Percentiles rank a stretch among this genome's conserved stretches.
These are phyloP conservation scores for Coptodon rendalli DNA, from an alignment of 2,113 vertebrate species.

Conservation along the genomic window DNA sequence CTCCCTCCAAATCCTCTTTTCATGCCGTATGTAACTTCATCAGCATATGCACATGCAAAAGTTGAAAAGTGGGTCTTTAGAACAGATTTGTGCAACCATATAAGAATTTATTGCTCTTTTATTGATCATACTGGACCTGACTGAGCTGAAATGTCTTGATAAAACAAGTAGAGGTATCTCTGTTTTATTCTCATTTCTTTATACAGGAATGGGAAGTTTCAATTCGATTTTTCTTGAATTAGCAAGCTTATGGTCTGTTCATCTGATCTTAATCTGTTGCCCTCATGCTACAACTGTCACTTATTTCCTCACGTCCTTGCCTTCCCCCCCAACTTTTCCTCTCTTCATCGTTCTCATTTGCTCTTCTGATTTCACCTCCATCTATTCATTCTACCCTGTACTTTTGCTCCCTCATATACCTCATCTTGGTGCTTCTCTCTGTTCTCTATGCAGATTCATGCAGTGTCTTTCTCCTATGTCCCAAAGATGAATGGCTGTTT, in stretches of 20 bases:
- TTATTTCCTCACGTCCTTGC: neutral
- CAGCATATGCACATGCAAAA: neutral
- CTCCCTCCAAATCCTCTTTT: neutral
- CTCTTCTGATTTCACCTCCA: neutral
- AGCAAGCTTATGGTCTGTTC: neutral
- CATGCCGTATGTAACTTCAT: neutral
- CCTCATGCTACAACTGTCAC: neutral
- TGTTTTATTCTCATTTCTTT: neutral
- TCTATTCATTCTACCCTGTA: neutral
- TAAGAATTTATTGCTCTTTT: neutral
- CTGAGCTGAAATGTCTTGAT: neutral
- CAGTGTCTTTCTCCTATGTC: constrained; percentile 31
- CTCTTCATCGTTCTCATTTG: neutral
- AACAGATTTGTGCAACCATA: neutral
- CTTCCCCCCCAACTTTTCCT: neutral
- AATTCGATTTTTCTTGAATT: neutral
- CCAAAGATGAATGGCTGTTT: constrained; percentile 62
- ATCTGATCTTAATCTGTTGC: neutral
- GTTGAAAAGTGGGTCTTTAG: neutral
- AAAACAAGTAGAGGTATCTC: neutral
- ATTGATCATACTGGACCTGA: neutral
- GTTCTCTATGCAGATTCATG: constrained; percentile 28
- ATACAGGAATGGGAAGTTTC: neutral
- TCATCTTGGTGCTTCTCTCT: neutral
- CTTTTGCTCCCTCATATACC: neutral